Evolutionary conservation across 37 sponge, comb jelly and placozoan genomes (phyloP).

Genomic region (Halichondria panicea): DNA sequence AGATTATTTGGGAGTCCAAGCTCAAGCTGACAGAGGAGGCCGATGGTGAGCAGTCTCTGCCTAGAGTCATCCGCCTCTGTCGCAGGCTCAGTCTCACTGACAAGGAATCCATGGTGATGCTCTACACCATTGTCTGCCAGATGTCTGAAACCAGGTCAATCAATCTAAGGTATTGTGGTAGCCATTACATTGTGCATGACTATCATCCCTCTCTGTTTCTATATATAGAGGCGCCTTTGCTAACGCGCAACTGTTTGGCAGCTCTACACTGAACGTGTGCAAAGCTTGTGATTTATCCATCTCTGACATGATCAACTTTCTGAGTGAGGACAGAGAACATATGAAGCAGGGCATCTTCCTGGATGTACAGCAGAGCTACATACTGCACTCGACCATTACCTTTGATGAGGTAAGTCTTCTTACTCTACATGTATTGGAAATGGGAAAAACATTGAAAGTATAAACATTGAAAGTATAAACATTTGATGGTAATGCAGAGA

Average conservation of each 20-base stretch:
- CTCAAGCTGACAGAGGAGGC: conserved; percentile 54
- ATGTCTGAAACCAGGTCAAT: conserved; percentile 6
- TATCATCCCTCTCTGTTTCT: background rate
- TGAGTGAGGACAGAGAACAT: conserved; percentile 49
- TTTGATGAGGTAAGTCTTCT: conserved; percentile 45
- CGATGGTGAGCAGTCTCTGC: conserved; percentile 58
- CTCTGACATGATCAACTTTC: conserved; percentile 47
- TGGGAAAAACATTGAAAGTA: no score
- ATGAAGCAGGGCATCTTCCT: conserved; percentile 86
- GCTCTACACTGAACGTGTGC: conserved; percentile 40
- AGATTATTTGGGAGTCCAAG: conserved; percentile 34
- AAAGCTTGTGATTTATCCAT: conserved; percentile 48
- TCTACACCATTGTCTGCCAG: conserved; percentile 39
- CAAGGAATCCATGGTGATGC: conserved; percentile 53
- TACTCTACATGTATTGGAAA: no score
- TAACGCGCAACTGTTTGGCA: background rate
- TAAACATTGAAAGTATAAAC: no score
- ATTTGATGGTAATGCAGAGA: no score
- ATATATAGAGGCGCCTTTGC: background rate
- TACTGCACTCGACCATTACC: conserved; percentile 39
- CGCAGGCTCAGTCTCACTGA: conserved; percentile 52
- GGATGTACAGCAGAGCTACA: conserved; percentile 71
- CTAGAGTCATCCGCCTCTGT: conserved; percentile 59
- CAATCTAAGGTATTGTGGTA: no score
- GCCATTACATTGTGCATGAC: background rate